Base-by-base conservation (phyloP, 2,888 invertebrate genomes). In the Cataglyphis albicans region DNA sequence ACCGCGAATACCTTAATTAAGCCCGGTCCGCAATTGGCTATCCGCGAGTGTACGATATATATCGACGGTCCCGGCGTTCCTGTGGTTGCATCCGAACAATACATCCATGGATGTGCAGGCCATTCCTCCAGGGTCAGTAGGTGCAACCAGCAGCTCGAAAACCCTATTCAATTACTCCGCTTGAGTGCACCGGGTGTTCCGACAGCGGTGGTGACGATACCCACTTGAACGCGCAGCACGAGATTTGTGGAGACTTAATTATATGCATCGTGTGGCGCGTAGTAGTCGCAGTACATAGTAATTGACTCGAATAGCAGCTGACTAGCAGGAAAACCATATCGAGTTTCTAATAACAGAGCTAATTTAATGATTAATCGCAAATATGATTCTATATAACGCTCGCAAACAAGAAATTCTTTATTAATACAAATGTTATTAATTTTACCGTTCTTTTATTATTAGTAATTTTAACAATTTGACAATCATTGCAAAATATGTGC, bases 81-180 rank as follows among this genome's bases (percentile, higher is more conserved):
- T 91, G 92, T 88, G 92, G 92, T 90, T 92, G 91, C 86, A 87
- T 86, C 73, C 84, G 90, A 88, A 93, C 92, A 93, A 93, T 93
- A 89, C 90, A 89, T 88, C 86, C 87, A 86, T 82, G 73, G 86
- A 86, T 85, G 84, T 86, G 84, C 86, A 83, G 84, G 76, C 86
- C 86, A 86, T 87, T 87, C 88, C 89, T 89, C 87, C 87, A 86
- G 91, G 89, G 84, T 91, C 89, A 87, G 88, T 87, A 87, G 86
- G 81, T 82, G 82, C 78, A 82, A 87, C 87, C 52, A 72, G 84
- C 84, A 86, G 86, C 88, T 84, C 90, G 91, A 92, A 93, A 92
- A 92, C 91, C 90, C 90, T 91, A 92, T 92, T 93, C 91, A 93
- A 92, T 92, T 93, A 93, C 90, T 90, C 87, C 88, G 89, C 90